phyloP scores from a whole-genome alignment of 2,888 invertebrate species.

The Schizotus pectinicornis region DNA sequence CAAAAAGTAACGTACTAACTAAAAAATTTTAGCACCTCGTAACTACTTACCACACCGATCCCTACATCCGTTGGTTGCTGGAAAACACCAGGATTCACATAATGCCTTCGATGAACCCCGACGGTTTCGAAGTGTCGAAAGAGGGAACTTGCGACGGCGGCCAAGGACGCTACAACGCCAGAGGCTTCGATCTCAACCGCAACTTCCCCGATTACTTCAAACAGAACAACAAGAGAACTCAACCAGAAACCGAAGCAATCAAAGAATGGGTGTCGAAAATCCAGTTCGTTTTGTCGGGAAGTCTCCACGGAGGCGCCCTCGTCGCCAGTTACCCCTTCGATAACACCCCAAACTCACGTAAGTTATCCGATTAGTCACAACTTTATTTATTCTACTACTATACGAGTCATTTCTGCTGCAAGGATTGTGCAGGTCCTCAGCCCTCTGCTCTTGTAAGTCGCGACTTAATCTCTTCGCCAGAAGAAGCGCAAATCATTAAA shows the following conservation, averaged over 20 bases:
- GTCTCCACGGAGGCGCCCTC: slow-evolving; percentile 92
- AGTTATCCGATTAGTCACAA: slow-evolving; percentile 55
- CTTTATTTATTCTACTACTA: slow-evolving; percentile 36
- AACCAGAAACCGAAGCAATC: slow-evolving; percentile 94
- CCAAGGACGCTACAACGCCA: slow-evolving; percentile 87
- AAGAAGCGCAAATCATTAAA: neutral
- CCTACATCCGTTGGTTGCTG: slow-evolving; percentile 87
- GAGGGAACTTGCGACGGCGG: slow-evolving; percentile 89
- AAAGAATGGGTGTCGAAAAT: slow-evolving; percentile 93
- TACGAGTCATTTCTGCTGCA: slow-evolving; percentile 52
- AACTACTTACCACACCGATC: slow-evolving; percentile 80
- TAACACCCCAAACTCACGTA: slow-evolving; percentile 93
- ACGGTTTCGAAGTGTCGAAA: slow-evolving; percentile 92
- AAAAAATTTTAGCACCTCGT: slow-evolving; percentile 71
- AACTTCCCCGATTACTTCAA: slow-evolving; percentile 97
- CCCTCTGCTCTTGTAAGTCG: slow-evolving; percentile 73
- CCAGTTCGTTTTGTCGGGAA: slow-evolving; percentile 93
- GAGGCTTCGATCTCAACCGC: slow-evolving; percentile 90
- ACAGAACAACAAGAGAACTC: slow-evolving; percentile 82
- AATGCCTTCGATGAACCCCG: slow-evolving; percentile 98
- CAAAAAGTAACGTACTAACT: neutral
- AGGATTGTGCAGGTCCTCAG: slow-evolving; percentile 80
- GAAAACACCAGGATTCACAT: slow-evolving; percentile 96
- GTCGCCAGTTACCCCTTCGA: slow-evolving; percentile 98
- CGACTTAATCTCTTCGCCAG: slow-evolving; percentile 10